These are phyloP conservation scores for Galeopsomyia nigrocyanea DNA, from an alignment of 2,888 invertebrate species.

Conservation along the genomic window DNA sequence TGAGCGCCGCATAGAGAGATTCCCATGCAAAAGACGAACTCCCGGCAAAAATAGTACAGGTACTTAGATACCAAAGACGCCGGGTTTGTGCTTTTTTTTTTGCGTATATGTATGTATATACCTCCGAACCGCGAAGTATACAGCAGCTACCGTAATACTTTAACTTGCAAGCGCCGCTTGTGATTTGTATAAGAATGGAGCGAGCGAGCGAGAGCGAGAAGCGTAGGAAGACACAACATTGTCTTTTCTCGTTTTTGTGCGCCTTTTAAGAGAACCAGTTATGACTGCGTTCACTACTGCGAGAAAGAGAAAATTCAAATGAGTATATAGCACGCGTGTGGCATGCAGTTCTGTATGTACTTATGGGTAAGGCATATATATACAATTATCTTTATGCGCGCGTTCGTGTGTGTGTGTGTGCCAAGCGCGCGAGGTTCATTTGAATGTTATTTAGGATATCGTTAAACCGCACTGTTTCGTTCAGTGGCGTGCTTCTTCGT, in stretches of 20 bases:
- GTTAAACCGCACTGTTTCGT: no score
- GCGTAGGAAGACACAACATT: conserved; percentile 22
- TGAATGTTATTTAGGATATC: conserved; percentile 4
- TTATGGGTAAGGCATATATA: background rate
- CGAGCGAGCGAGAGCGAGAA: conserved; percentile 1
- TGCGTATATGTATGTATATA: background rate
- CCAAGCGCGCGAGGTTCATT: conserved; percentile 18
- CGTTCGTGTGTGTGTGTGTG: background rate
- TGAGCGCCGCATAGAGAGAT: conserved; percentile 9
- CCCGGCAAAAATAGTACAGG: no score
- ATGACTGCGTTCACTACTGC: background rate
- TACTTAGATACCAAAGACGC: no score
- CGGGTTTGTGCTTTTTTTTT: no score
- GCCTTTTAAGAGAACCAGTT: conserved; percentile 22
- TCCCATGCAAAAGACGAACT: conserved; percentile 32
- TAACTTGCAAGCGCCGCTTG: conserved; percentile 5
- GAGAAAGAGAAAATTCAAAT: conserved; percentile 43
- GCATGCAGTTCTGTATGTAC: background rate
- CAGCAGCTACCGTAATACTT: conserved; percentile 7
- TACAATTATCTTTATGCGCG: conserved; percentile 31
- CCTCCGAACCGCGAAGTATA: background rate
- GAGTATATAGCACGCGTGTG: background rate
- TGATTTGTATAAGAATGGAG: conserved; percentile 39
- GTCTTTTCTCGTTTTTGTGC: conserved; percentile 5
- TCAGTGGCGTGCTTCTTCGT: no score